Percentiles rank a stretch among this genome's conserved stretches.
Conservation (phyloP, 2,113 vertebrate species). For the Psilopogon haemacephalus region DNA sequence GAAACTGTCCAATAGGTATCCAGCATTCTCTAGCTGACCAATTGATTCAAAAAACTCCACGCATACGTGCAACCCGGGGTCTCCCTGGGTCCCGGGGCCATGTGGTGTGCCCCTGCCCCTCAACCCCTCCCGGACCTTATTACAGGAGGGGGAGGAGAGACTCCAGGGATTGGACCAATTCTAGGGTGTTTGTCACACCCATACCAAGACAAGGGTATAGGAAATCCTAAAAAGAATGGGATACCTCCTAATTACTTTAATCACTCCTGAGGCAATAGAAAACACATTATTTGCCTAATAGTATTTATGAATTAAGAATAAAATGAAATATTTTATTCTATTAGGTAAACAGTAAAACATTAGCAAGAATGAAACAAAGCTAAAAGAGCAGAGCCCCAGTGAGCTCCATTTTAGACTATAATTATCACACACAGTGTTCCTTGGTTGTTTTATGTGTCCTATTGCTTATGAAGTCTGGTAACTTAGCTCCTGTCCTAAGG, state of each 20-base stretch:
- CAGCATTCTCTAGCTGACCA: no score
- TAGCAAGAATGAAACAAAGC: not conserved
- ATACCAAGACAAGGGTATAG: no score
- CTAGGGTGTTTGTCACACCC: no score
- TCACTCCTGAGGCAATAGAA: not conserved
- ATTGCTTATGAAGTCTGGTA: not conserved
- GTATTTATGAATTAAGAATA: not conserved
- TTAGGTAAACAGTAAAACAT: not conserved
- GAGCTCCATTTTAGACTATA: not conserved
- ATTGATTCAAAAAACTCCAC: no score
- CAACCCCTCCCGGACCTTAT: no score
- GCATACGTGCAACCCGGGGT: no score
- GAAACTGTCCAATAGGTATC: no score
- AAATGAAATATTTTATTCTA: not conserved
- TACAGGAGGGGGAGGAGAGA: no score
- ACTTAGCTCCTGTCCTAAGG: not conserved
- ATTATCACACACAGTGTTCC: not conserved
- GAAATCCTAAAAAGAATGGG: not conserved
- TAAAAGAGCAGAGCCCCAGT: not conserved
- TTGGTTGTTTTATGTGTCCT: accelerated
- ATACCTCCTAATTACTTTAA: not conserved
- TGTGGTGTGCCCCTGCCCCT: no score
- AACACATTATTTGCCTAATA: not conserved
- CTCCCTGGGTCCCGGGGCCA: no score
- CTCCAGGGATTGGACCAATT: no score